Base-by-base conservation (phyloP, 1,140 invertebrate genomes). In the Lysiphlebus fabarum region DNA sequence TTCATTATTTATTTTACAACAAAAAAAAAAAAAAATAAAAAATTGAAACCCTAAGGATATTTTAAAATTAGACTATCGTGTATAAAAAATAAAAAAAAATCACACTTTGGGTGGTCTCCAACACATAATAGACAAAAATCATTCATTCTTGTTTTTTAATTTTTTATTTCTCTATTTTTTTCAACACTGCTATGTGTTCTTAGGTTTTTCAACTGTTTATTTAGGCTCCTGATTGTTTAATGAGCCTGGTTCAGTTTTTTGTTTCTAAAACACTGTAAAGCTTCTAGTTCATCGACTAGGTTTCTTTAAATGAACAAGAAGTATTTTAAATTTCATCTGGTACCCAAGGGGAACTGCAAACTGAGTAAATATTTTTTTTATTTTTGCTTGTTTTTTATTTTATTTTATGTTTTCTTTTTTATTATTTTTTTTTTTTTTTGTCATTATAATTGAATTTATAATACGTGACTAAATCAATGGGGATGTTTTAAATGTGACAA, bases 181-280 rank as follows among this genome's bases (percentile, higher is more conserved):
- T 49, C 55, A 56, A 11, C 26, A 33, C 33, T 49, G 5, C 33
- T 49, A n/a, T 57, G 55, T 58, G 38, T 53, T 59, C 58, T 53
- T 42, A 47, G 50, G 58, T 41, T 54, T 50, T 61, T 47, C 44
- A 33, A 56, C 42, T 62, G 50, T 71, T 71, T 64, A 65, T 62
- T 71, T 68, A 70, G 70, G 66, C 65, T 42, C 53, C 59, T 59
- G 67, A 69, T 69, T 67, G 62, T 66, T 63, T 66, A 64, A 71
- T 69, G 67, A 62, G 62, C 53, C 61, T 61, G 37, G 60, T 50
- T 65, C 58, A 53, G 64, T 71, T 68, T 68, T 71, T 66, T 26
- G 17, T 26, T 1, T 26, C 17, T 26, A 4, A 26, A 4, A 26
- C 17, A 26, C 17, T 26, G 2, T 55, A 36, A 45, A 50, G 17